Conservation (phyloP, 2,797 vertebrate species). For the Malacoctenus gilli region DNA sequence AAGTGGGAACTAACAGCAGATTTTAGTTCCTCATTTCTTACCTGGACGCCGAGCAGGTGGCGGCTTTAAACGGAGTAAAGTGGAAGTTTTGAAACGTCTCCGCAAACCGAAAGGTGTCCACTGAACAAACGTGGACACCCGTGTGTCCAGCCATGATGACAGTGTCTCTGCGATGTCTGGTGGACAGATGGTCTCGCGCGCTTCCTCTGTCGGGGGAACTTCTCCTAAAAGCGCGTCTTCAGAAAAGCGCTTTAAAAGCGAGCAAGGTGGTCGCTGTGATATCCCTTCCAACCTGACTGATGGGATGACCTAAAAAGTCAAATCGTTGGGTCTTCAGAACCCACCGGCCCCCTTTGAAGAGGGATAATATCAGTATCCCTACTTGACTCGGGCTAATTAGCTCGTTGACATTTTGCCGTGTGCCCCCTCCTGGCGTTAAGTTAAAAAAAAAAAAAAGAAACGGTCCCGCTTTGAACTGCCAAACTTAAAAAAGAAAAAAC, state of each 20-base stretch:
- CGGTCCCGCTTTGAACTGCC: conserved; percentile 34
- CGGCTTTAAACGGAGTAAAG: no score
- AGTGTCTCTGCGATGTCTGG: no score
- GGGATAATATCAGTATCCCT: conserved; percentile 33
- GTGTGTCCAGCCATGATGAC: no score
- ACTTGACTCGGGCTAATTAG: conserved; percentile 52
- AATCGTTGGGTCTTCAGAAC: conserved; percentile 23
- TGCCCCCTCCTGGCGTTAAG: conserved; percentile 30
- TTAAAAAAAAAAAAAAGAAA: conserved; percentile 9
- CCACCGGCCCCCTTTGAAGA: conserved; percentile 48
- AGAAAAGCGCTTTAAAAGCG: conserved; percentile 5
- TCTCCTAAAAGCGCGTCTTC: background rate
- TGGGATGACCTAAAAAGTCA: conserved; percentile 28
- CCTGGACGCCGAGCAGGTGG: no score
- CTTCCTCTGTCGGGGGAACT: no score
- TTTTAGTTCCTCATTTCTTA: no score
- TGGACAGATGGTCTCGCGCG: no score
- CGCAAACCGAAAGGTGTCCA: no score
- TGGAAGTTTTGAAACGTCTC: no score
- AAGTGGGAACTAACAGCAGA: no score
- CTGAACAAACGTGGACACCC: no score
- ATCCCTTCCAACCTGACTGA: conserved; percentile 23
- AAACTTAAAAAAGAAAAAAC: conserved; percentile 29
- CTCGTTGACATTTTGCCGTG: conserved; percentile 53
- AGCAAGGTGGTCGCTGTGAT: conserved; percentile 14